Conservation (phyloP, 1,140 invertebrate genomes). For the Nomia melanderi region DNA sequence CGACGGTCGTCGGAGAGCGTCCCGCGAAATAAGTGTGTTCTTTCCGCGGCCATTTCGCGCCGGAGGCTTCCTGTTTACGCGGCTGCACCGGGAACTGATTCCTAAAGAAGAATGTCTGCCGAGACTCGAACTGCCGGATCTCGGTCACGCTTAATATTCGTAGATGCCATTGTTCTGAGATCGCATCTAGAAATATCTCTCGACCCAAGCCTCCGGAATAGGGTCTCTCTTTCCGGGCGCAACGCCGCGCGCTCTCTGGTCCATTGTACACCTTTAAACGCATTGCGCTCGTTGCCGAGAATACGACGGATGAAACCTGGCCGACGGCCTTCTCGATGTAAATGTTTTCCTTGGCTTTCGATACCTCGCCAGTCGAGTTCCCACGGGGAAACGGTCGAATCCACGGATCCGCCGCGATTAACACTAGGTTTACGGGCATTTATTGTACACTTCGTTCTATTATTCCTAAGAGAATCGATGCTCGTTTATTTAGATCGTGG, state of each 20-base stretch:
- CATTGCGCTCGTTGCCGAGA: background rate
- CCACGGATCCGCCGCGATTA: too few species aligned
- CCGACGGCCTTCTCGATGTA: background rate
- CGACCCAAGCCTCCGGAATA: slow-evolving; percentile 50
- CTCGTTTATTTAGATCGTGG: too few species aligned
- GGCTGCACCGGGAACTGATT: slow-evolving; percentile 1
- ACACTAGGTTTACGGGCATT: too few species aligned
- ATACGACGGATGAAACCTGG: background rate
- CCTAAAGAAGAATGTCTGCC: slow-evolving; percentile 1
- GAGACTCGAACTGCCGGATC: slow-evolving; percentile 17
- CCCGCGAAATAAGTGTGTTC: background rate
- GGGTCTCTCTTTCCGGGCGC: slow-evolving; percentile 60
- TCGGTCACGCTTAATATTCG: slow-evolving; percentile 22
- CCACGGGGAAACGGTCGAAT: too few species aligned
- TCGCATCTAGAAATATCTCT: slow-evolving; percentile 74
- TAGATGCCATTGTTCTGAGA: slow-evolving; percentile 71
- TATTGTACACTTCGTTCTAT: too few species aligned
- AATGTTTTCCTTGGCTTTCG: background rate
- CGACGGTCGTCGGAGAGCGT: background rate
- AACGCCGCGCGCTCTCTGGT: background rate
- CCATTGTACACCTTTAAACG: slow-evolving; percentile 5
- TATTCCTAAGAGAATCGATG: too few species aligned
- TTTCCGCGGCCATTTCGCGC: background rate
- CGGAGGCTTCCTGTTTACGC: slow-evolving; percentile 8
- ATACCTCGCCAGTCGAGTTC: background rate